Conservation (phyloP, 1,140 invertebrate genomes). For the Bilobella aurantiaca region DNA sequence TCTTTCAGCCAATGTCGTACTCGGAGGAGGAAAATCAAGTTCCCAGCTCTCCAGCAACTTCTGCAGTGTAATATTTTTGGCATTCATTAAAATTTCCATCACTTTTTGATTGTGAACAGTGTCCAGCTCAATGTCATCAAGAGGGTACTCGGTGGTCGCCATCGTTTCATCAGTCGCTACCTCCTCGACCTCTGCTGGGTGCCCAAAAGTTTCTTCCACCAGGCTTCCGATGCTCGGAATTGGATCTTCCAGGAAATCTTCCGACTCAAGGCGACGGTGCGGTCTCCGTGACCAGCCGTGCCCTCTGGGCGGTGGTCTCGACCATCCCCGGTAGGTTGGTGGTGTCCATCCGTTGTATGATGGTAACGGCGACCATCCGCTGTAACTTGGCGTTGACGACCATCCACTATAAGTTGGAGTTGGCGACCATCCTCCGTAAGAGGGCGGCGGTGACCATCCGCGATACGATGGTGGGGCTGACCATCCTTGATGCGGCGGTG, state of each 20-base stretch:
- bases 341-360: neutral
- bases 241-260: neutral
- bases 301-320: neutral
- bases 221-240: neutral
- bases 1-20: too few species aligned
- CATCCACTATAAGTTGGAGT: neutral
- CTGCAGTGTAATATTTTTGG: neutral
- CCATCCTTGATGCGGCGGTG: too few species aligned
- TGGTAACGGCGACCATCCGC: neutral
- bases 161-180: neutral
- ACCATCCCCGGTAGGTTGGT: neutral
- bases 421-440: neutral
- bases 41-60: constrained; percentile 1
- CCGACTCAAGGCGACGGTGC: too few species aligned
- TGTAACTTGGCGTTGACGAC: too few species aligned
- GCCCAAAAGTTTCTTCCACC: neutral
- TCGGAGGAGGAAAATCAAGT: neutral
- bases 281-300: neutral
- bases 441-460: neutral
- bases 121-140: neutral
- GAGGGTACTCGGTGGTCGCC: neutral
- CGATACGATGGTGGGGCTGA: neutral
- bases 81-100: neutral
- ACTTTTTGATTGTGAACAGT: neutral
- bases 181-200: neutral